phyloP scores from a whole-genome alignment of 2,888 invertebrate species.

The Entomobrya proxima region DNA sequence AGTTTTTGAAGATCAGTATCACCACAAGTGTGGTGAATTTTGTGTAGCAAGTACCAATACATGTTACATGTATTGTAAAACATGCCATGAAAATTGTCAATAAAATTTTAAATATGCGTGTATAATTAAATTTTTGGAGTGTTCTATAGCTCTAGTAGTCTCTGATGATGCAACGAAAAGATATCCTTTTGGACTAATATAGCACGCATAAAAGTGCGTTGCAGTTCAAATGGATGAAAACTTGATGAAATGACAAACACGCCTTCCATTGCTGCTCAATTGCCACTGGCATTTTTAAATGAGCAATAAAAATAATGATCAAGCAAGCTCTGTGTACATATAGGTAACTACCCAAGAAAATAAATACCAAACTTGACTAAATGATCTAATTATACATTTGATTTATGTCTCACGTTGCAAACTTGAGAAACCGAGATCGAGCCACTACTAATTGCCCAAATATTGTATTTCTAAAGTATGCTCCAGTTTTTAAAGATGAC shows the following conservation, averaged over 20 bases:
- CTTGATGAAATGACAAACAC: background rate
- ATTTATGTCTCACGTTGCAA: no score
- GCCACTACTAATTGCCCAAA: no score
- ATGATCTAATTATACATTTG: no score
- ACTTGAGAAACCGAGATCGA: no score
- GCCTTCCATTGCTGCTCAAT: background rate
- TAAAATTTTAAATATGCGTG: background rate
- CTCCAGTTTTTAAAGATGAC: background rate
- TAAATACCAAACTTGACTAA: no score
- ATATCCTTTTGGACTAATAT: background rate
- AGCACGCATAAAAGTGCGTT: background rate
- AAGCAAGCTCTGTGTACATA: no score
- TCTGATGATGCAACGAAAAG: background rate
- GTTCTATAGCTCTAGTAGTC: background rate
- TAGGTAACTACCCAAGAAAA: no score
- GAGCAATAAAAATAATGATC: background rate
- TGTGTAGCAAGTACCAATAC: no score
- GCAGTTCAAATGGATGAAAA: background rate
- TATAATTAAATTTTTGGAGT: background rate
- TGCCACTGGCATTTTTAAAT: background rate
- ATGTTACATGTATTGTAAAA: no score
- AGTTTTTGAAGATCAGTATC: background rate
- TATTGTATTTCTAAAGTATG: background rate
- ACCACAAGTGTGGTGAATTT: no score
- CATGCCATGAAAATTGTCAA: no score